A percentile compares a stretch with the other conserved stretches of the same genome.
These are phyloP conservation scores for Junonia oenone DNA, from an alignment of 2,888 invertebrate species.

Conservation along the genomic window DNA sequence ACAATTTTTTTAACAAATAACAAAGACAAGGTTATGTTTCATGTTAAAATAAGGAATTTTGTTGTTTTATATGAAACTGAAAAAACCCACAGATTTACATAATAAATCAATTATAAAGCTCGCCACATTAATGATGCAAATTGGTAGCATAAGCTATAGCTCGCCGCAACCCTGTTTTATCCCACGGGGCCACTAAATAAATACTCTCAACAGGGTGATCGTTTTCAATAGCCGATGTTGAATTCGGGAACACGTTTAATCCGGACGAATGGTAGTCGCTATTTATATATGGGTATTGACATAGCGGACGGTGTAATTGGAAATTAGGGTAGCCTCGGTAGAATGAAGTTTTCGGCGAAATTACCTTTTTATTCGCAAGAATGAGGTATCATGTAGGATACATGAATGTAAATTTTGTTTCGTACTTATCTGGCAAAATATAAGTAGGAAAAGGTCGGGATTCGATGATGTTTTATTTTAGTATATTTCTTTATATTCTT, in stretches of 20 bases:
- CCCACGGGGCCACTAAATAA: slow-evolving; percentile 56
- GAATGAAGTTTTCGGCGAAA: slow-evolving; percentile 11
- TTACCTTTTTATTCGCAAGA: slow-evolving; percentile 8
- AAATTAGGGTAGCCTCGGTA: slow-evolving; percentile 20
- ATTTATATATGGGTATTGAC: slow-evolving; percentile 17
- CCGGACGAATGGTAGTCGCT: slow-evolving; percentile 22
- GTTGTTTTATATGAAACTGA: not conserved
- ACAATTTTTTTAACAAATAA: not conserved
- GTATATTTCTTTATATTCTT: no score
- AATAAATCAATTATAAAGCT: slow-evolving; percentile 60
- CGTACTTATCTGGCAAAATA: not conserved
- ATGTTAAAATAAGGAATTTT: not conserved
- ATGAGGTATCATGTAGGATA: not conserved
- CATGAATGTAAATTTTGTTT: not conserved
- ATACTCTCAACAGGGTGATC: slow-evolving; percentile 45
- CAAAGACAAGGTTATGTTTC: not conserved
- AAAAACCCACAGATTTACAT: slow-evolving; percentile 47
- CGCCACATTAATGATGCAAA: slow-evolving; percentile 67
- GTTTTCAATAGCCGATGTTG: slow-evolving; percentile 46
- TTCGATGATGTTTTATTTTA: no score
- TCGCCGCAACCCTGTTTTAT: slow-evolving; percentile 46
- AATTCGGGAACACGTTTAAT: slow-evolving; percentile 42
- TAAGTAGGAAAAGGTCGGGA: not conserved
- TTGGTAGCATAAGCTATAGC: slow-evolving; percentile 65
- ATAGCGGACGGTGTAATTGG: slow-evolving; percentile 22